Conservation (phyloP, 2,797 vertebrate species). For the Bradypodion ventrale region DNA sequence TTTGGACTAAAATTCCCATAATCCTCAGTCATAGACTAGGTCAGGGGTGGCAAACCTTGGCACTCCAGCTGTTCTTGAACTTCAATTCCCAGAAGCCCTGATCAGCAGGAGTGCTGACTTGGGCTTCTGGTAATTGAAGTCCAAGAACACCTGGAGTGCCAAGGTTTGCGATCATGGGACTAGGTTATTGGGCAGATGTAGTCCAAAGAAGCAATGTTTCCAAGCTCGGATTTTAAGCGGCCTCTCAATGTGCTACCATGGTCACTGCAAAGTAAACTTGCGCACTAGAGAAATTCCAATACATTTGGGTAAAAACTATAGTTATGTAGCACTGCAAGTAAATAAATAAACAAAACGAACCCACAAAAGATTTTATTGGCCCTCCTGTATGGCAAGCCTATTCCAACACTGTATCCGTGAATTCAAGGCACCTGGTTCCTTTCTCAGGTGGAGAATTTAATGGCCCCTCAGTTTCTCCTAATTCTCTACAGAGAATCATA, state of each 20-base stretch:
- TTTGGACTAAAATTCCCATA: no score
- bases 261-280: background rate
- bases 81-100: no score
- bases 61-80: no score
- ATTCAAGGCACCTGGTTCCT: background rate
- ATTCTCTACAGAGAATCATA: background rate
- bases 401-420: background rate
- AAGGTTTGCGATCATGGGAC: no score
- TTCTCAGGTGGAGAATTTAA: background rate
- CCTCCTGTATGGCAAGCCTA: background rate
- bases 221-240: background rate
- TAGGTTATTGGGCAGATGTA: background rate
- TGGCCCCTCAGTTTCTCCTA: no score
- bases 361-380: background rate
- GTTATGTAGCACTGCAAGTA: background rate
- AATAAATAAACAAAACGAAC: background rate
- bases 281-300: background rate
- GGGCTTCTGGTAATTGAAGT: no score
- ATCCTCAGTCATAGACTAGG: no score
- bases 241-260: background rate
- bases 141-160: no score
- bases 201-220: background rate
- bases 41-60: no score
- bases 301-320: background rate
- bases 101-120: no score